Evolutionary conservation across 92 coral and sea anemone species (phyloP), one percentile per base, ranked within the genome.

Genomic region (Phenganax stokvisi): DNA sequence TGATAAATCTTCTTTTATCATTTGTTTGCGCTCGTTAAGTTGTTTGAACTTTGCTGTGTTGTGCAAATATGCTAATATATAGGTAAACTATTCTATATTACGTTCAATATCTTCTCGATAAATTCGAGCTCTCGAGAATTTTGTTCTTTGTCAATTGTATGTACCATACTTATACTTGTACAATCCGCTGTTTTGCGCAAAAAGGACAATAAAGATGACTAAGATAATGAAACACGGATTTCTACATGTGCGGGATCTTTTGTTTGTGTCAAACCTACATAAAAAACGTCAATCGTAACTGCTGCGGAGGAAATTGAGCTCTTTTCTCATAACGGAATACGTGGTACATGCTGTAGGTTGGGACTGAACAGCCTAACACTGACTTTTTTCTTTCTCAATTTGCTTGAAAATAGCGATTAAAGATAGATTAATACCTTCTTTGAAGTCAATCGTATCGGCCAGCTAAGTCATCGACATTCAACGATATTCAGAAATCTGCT

Each of bases 21-120:
- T 68, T 68, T 68, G 73, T 68, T 68, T 68, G 5, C 27, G 31
- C 53, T 68, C 31, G 73, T 68, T 68, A 68, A 68, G 30, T 53
- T 30, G 53, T 37, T 68, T 68, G 54, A 68, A 68, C 73, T 68
- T 30, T 37, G 47, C 47, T 37, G 47, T 5, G 47, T 37, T 37
- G 47, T 37, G 47, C 47, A 37, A 37, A 37, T 37, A 37, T 37
- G 47, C 47, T 37, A 37, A 37, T 37, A 5, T 7, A 15, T 61
- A 7, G 3, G 28, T 61, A 61, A 61, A 61, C 37, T 64, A 37
- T 28, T 20, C 10, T 20, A 64, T 12, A 15, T 30, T 20, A 64
- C 7, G 47, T 37, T 37, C 47, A 2, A 0, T 20, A 37, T 37
- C 47, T 37, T 2, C 47, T 37, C 47, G 47, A 37, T 37, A 37